phyloP scores from a whole-genome alignment of 2,113 vertebrate species.

The Piprites chloris region DNA sequence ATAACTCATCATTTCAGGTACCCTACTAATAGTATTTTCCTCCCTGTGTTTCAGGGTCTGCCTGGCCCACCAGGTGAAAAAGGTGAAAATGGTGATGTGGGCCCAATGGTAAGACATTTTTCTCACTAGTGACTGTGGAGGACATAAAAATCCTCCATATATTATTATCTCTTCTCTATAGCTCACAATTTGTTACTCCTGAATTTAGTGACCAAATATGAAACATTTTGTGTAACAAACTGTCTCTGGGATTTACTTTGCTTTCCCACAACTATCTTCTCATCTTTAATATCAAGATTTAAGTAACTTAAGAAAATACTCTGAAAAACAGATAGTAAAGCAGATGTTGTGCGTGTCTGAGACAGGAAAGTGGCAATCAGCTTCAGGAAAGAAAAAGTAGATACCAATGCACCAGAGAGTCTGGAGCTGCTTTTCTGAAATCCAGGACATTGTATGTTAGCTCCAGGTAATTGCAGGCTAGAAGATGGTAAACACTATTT shows the following conservation, averaged over 20 bases:
- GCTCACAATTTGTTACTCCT: not conserved
- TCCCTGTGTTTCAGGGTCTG: constrained; percentile 79
- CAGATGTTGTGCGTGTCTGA: not conserved
- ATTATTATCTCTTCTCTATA: not conserved
- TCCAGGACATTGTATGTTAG: not conserved
- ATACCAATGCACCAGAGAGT: not conserved
- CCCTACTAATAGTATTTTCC: not conserved
- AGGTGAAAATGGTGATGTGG: constrained; percentile 96
- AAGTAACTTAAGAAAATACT: not conserved
- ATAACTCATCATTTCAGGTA: not conserved
- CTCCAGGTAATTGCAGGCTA: not conserved
- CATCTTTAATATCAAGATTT: not conserved
- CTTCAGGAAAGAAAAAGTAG: not conserved
- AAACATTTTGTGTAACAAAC: not conserved
- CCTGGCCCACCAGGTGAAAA: constrained; percentile 97
- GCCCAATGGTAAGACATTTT: constrained; percentile 87
- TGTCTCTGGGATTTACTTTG: not conserved
- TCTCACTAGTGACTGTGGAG: not conserved
- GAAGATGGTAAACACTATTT: not conserved
- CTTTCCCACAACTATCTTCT: not conserved
- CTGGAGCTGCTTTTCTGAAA: not conserved
- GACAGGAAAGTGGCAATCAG: not conserved
- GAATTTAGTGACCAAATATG: not conserved
- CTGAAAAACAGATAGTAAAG: not conserved
- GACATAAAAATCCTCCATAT: not conserved